Base-by-base conservation (phyloP, 2,113 vertebrate genomes). In the Rhinolophus ferrumequinum region DNA sequence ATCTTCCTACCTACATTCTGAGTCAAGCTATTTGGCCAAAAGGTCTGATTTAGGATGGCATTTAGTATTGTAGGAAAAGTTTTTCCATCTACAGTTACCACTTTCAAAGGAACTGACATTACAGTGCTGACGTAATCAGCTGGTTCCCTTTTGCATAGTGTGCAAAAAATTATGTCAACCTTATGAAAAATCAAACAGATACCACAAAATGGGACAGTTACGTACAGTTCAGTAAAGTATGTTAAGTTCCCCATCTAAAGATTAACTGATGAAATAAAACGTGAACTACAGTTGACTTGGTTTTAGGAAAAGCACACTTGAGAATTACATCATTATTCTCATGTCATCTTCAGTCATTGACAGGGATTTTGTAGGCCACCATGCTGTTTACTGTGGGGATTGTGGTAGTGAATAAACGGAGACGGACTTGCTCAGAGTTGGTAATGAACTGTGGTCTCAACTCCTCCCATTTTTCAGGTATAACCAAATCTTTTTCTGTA, bases 391-490 rank as follows among this genome's bases (percentile, higher is more conserved):
- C 99, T 97, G 99, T 99, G 98, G 99, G 99, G 97, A 99, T 99
- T 3, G 99, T 99, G 6, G 99, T 99, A 28, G 99, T 99, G 97
- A 99, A 99, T 47, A 99, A 99, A 14, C 99, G 99, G 38, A 99
- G 98, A 18, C 99, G 99, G 60, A 99, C 99, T 96, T 99, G 99
- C 98, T 99, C 99, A 0, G 99, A 99, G 58, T 99, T 99, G 97
- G 98, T 89, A 47, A 99, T 99, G 75, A 99, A 99, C 89, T 99
- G 99, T 1, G 99, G 99, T 9, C 99, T 99, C 0, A 99, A 99
- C 96, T 99, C 99, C 76, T 99, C 99, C 99, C 99, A 99, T 97
- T 99, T 99, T 0, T 99, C 99, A 26, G 99, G 99, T 54, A 99
- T 99, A 84, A 97, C 98, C 96, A 99, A 87, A 75, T 99, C 99